Evolutionary conservation across 2,797 vertebrate species (phyloP), one percentile per base, ranked within the genome.

Genomic region (Pipistrellus pipistrellus): DNA sequence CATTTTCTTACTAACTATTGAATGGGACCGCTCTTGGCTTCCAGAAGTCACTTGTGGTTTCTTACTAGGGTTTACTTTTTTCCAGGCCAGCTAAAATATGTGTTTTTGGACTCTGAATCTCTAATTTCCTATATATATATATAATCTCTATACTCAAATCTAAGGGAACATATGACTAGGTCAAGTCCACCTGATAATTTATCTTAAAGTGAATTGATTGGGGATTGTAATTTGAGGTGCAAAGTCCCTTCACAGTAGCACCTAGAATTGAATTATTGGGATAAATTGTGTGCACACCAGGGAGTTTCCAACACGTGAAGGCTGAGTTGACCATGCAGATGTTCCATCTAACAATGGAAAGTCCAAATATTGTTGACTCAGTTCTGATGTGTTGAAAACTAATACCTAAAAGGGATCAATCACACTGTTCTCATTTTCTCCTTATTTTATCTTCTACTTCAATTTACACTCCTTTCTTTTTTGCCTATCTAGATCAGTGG

Each of bases 211-310:
- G 44, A 82, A 8, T 71, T 85, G 32, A 83, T 32, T 48, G 21
- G n/a, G 8, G 10, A n/a, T 57, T 41, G 3, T 83, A 78, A 88
- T 69, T 71, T 68, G 1, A n/a, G 38, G 21, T 11, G 46, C 8
- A 95, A 88, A 95, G 90, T 83, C 7, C 27, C 18, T 88, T 93
- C 35, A 62, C 20, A 83, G 66, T 17, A 85, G 17, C 32, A 90
- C 6, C 53, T 91, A 85, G 44, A 72, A 62, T 10, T 85, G 41
- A 90, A 51, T 35, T 78, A 62, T 25, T 85, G 18, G 13, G 21
- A 91, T 81, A 84, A 87, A 48, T 1, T 71, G 4, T 53, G 1
- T 76, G 3, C n/a, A 51, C 3, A 93, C 6, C 14, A 69, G 13
- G 17, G 15, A 93, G 81, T 7, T 51, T 88, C 12, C 41, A 41